phyloP scores from a whole-genome alignment of 2,888 invertebrate species.

The Trissolcus brochymenae region DNA sequence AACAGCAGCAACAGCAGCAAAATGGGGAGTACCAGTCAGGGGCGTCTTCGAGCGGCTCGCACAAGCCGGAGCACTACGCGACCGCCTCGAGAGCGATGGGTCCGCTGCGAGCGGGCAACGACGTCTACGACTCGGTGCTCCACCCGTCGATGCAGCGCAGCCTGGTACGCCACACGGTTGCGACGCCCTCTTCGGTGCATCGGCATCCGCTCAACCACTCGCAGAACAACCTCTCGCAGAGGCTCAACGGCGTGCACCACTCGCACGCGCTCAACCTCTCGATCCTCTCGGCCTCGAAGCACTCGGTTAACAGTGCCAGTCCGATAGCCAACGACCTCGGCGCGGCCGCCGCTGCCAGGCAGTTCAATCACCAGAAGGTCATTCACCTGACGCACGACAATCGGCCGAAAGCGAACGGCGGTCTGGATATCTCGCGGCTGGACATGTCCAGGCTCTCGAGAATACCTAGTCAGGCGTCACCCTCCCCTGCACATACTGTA shows the following conservation, averaged over 20 bases:
- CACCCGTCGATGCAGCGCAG: slow-evolving; percentile 60
- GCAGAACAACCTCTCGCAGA: slow-evolving; percentile 74
- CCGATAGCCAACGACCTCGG: slow-evolving; percentile 70
- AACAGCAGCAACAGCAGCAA: slow-evolving; percentile 57
- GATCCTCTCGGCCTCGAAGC: slow-evolving; percentile 73
- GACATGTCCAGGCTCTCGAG: slow-evolving; percentile 79
- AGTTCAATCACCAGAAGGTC: slow-evolving; percentile 57
- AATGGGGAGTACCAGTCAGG: slow-evolving; percentile 74
- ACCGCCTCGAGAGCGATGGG: slow-evolving; percentile 46
- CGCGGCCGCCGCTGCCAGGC: slow-evolving; percentile 33
- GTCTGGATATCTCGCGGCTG: slow-evolving; percentile 80
- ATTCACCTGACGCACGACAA: slow-evolving; percentile 47
- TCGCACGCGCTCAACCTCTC: slow-evolving; percentile 72
- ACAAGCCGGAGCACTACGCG: slow-evolving; percentile 59
- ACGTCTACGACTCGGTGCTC: slow-evolving; percentile 71
- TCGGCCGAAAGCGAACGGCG: slow-evolving; percentile 77
- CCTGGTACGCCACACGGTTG: slow-evolving; percentile 59
- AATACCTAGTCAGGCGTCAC: slow-evolving; percentile 69
- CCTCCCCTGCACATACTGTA: slow-evolving; percentile 68
- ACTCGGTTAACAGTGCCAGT: slow-evolving; percentile 74
- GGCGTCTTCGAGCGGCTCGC: slow-evolving; percentile 48
- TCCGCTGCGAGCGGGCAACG: slow-evolving; percentile 60
- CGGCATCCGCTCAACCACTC: slow-evolving; percentile 72
- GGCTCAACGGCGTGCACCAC: slow-evolving; percentile 68
- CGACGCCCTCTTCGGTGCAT: slow-evolving; percentile 69